Base-by-base conservation (phyloP, 2,888 invertebrate genomes). In the Encarsia formosa region DNA sequence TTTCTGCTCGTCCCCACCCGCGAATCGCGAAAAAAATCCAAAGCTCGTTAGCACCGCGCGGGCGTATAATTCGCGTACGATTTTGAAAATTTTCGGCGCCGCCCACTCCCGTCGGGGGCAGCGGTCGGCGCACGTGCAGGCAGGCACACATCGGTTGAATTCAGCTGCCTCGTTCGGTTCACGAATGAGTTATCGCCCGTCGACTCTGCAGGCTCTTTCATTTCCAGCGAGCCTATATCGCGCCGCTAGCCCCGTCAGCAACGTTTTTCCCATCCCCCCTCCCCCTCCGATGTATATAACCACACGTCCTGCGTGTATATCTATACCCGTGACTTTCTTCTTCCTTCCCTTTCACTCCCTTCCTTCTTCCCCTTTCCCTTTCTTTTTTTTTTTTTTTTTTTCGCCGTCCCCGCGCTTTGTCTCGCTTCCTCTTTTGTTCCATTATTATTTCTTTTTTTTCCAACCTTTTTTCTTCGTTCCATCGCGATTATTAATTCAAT, bases 111-210 rank as follows among this genome's bases (percentile, higher is more conserved):
- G 43, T 29, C 39, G 50, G 24, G 19, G 9, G 37, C 26, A 26
- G 40, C n/a, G 64, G 63, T 46, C 63, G 63, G 66, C 64, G 66
- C 68, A 66, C 67, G 69, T 68, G 66, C 67, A 43, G 13, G 22
- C 39, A 35, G 8, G n/a, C 5, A 15, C 37, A 18, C 4, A 15
- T 11, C 61, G 64, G 66, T 66, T 67, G 68, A 67, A 68, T 71
- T 70, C 73, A 73, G 73, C 70, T 69, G 71, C 69, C 67, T 68
- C 69, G 71, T 70, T 71, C 71, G 71, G 68, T 71, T 70, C 71
- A 68, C 66, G 69, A 71, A 73, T 73, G 73, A 73, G 69, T 73
- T 73, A 73, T 73, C 71, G 72, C 67, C 70, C 68, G 68, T 70
- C 69, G 67, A 65, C 66, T 29, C 65, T 68, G 70, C n/a, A n/a